Base-by-base conservation (phyloP, 1,140 invertebrate species). In the Diachasma alloeum region DNA sequence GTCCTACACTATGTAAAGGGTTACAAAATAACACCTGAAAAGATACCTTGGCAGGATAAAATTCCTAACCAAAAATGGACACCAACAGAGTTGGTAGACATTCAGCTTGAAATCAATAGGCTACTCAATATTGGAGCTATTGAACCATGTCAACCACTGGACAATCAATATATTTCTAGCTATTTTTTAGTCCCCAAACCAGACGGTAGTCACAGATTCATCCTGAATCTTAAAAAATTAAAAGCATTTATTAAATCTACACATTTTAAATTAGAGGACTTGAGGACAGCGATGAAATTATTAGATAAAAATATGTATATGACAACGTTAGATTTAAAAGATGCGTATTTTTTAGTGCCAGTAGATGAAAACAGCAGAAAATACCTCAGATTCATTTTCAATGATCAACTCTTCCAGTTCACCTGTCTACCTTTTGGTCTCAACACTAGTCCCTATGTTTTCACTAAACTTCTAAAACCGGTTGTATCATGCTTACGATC, bases 351-450 rank as follows among this genome's bases (percentile, higher is more conserved):
- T 37, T 19, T 73, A 31, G 42, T 77, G 3, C 17, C 46, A 1
- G 56, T 72, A n/a, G 13, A 71, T 31, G 26, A 39, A 8, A 13
- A 72, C 15, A 73, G 36, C n/a, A 37, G 36, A 3, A 72, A 73
- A 67, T 73, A 17, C 42, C 36, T 77, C n/a, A 8, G 76, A 24
- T 77, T 77, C 36, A 1, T n/a, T n/a, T 72, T 77, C n/a, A 26
- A 73, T 13, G 19, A 36, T 24, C 5, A 71, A 24, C 22, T 76
- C 4, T 71, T 22, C 31, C 31, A 76, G 15, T 76, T 71, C 74
- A 78, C 56, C 19, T 81, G 78, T 78, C 22, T 82, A 15, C 82
- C 80, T 4, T 83, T 82, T 68, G 78, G 82, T 8, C n/a, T n/a
- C n/a, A n/a, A n/a, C n/a, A n/a, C n/a, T n/a, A n/a, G n/a, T n/a